Conservation (phyloP, 2,113 vertebrate species). For the Seriola dumerili region DNA sequence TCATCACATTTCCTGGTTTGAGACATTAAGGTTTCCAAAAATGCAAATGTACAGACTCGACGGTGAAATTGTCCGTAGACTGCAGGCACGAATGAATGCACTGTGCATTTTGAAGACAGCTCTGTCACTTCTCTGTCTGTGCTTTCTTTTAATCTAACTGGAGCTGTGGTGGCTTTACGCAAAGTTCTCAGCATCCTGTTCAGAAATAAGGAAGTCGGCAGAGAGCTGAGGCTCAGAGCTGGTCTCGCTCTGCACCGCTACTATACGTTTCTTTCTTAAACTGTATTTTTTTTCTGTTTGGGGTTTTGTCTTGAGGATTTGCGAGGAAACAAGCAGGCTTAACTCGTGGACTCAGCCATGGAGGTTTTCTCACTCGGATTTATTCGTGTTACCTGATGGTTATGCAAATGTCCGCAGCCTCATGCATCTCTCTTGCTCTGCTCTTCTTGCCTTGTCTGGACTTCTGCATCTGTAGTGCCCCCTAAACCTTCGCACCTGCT, state of each 20-base stretch:
- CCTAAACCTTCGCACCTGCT: conserved; percentile 90
- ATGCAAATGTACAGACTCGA: conserved; percentile 16
- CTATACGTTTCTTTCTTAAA: conserved; percentile 4
- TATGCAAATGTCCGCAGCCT: conserved; percentile 39
- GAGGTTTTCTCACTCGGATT: conserved; percentile 69
- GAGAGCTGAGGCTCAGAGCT: conserved; percentile 4
- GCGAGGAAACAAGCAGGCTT: conserved; percentile 2
- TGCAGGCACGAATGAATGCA: neutral
- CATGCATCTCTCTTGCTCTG: conserved; percentile 58
- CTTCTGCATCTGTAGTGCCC: conserved; percentile 84
- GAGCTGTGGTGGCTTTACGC: conserved; percentile 50
- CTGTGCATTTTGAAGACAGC: conserved; percentile 29
- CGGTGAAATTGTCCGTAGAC: neutral
- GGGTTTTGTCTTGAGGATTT: conserved; percentile 24
- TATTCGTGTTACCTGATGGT: conserved; percentile 48
- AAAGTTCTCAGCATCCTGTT: conserved; percentile 88
- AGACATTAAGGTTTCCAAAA: conserved; percentile 27
- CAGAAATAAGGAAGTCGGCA: conserved; percentile 87
- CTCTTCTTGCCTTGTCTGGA: conserved; percentile 38
- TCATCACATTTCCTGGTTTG: conserved; percentile 61
- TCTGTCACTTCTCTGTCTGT: conserved; percentile 24
- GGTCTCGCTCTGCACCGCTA: conserved; percentile 20
- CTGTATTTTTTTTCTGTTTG: neutral
- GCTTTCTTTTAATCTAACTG: conserved; percentile 36
- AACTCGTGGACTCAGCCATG: conserved; percentile 54